phyloP scores from a whole-genome alignment of 1,140 invertebrate genomes.

The Limonius californicus region DNA sequence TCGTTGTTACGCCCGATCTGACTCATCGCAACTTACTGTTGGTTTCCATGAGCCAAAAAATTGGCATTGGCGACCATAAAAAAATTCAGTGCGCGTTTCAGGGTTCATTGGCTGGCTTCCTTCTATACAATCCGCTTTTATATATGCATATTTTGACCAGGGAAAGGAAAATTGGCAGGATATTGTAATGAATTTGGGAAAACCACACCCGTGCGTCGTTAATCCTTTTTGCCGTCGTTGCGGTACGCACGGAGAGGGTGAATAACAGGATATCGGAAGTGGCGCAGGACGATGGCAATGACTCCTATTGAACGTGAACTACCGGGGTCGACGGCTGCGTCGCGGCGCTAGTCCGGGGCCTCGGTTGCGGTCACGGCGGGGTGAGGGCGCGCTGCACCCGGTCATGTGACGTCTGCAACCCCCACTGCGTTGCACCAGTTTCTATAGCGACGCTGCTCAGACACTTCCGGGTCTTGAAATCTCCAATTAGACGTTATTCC shows the following conservation, averaged over 20 bases:
- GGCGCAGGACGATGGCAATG: slow-evolving; percentile 36
- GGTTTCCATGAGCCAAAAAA: too few species aligned
- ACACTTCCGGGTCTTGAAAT: slow-evolving; percentile 16
- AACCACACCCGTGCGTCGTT: slow-evolving; percentile 9
- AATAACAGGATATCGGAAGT: slow-evolving; percentile 18
- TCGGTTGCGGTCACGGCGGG: slow-evolving; percentile 19
- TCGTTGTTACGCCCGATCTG: too few species aligned
- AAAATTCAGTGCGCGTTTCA: too few species aligned
- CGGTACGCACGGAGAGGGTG: slow-evolving; percentile 8
- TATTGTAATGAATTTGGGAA: slow-evolving; percentile 6
- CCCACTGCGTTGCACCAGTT: slow-evolving; percentile 36
- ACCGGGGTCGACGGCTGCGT: slow-evolving; percentile 38
- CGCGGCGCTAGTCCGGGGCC: slow-evolving; percentile 24
- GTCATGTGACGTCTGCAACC: slow-evolving; percentile 38
- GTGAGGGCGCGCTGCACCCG: slow-evolving; percentile 26
- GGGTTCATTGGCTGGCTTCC: too few species aligned
- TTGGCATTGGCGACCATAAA: too few species aligned
- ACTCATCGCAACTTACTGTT: too few species aligned
- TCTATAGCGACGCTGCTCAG: slow-evolving; percentile 30
- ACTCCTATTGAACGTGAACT: slow-evolving; percentile 43
- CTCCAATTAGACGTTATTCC: background rate
- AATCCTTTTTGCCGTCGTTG: background rate
- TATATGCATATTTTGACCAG: too few species aligned
- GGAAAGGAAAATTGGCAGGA: background rate
- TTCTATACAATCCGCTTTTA: too few species aligned